These are phyloP conservation scores for Chionodraco myersi DNA, from an alignment of 2,113 vertebrate species.

Conservation along the genomic window DNA sequence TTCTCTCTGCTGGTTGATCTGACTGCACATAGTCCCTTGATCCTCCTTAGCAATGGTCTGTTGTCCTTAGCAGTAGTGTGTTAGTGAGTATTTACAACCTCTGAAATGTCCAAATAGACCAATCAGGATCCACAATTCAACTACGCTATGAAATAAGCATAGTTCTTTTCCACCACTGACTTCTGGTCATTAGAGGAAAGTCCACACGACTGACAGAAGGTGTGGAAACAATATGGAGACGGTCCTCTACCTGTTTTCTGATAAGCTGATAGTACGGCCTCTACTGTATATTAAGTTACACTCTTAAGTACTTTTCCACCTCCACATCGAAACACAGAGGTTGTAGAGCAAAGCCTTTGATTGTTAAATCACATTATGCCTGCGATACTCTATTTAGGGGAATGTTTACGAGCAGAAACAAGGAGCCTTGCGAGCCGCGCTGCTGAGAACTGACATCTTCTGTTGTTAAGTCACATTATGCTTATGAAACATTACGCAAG, in stretches of 20 bases:
- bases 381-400: constrained; percentile 40
- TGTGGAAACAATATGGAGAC: background rate
- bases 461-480: constrained; percentile 60
- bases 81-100: too few species aligned
- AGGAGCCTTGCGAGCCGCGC: background rate
- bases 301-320: background rate
- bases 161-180: background rate
- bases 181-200: background rate
- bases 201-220: background rate
- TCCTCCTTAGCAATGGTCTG: too few species aligned
- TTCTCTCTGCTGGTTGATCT: too few species aligned
- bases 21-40: too few species aligned
- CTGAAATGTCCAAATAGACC: too few species aligned
- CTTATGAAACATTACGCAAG: constrained; percentile 51
- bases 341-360: constrained; percentile 18
- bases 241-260: background rate
- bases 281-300: constrained; percentile 17
- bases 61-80: too few species aligned
- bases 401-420: constrained; percentile 41
- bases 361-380: constrained; percentile 39
- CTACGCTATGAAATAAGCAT: too few species aligned
- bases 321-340: constrained; percentile 2
- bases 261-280: background rate
- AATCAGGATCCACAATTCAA: too few species aligned
- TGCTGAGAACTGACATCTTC: constrained; percentile 27